These are phyloP conservation scores for Neuroscelio doddi DNA, from an alignment of 2,888 invertebrate genomes.

Conservation along the genomic window DNA sequence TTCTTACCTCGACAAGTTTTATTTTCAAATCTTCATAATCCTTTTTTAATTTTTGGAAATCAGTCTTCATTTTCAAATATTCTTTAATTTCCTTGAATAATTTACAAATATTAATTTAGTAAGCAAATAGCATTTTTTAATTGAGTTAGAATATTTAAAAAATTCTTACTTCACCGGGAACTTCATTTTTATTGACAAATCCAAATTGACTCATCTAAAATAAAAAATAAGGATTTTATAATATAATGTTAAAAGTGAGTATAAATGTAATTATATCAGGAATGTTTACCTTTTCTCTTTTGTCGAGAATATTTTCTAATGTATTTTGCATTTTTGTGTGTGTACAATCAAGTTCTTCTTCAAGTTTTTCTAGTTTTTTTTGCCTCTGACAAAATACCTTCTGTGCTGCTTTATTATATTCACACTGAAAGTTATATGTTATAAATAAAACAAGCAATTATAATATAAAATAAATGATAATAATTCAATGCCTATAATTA, in stretches of 20 bases:
- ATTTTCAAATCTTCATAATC: conserved; percentile 55
- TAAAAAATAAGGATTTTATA: conserved; percentile 7
- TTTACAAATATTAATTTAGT: neutral
- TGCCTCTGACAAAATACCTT: conserved; percentile 55
- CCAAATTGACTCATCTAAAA: conserved; percentile 45
- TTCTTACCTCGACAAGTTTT: conserved; percentile 50
- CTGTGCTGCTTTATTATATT: conserved; percentile 56
- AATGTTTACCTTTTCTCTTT: conserved; percentile 50
- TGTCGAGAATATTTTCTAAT: conserved; percentile 57
- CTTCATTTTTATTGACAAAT: conserved; percentile 19
- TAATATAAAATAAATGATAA: too few species aligned
- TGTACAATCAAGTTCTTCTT: conserved; percentile 62
- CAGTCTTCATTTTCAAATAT: conserved; percentile 53
- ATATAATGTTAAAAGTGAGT: neutral
- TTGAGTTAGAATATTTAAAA: too few species aligned
- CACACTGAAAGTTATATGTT: conserved; percentile 50
- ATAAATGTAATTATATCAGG: neutral
- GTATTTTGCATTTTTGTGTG: conserved; percentile 65
- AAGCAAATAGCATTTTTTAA: too few species aligned
- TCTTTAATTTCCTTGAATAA: conserved; percentile 42
- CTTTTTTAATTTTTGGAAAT: conserved; percentile 51
- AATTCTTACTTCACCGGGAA: conserved; percentile 34
- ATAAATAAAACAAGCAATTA: conserved; percentile 10
- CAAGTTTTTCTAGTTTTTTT: conserved; percentile 58
- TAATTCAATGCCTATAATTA: too few species aligned